Conservation (phyloP, 2,113 vertebrate species). For the Lophochroa leadbeateri region DNA sequence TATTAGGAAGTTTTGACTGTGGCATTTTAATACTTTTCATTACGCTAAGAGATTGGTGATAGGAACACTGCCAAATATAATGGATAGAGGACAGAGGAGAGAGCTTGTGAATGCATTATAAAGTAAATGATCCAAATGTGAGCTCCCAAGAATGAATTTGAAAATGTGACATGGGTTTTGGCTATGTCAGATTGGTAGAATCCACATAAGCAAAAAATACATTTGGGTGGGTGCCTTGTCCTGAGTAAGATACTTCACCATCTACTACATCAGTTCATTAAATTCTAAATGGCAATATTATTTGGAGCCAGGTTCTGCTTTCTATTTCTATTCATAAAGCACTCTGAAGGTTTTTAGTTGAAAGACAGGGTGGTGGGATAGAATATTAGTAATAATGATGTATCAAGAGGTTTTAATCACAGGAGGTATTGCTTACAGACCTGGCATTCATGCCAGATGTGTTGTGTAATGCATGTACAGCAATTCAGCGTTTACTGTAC, state of each 20-base stretch:
- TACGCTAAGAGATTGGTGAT: background rate
- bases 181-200: background rate
- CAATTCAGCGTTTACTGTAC: background rate
- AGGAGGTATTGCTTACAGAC: background rate
- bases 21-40: background rate
- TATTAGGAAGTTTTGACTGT: background rate
- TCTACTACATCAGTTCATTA: background rate
- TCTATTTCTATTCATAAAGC: background rate
- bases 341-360: background rate
- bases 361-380: background rate
- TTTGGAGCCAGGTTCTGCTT: background rate
- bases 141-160: background rate
- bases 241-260: background rate
- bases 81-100: background rate
- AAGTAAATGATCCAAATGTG: background rate
- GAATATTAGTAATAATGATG: background rate
- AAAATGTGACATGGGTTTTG: background rate
- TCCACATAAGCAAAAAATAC: fast-evolving
- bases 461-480: background rate
- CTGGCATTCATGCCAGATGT: background rate
- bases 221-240: background rate
- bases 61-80: background rate
- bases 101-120: background rate
- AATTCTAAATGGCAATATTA: background rate
- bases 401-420: background rate